Evolutionary conservation across 2,113 vertebrate genomes (phyloP).

Genomic region (Psephotus haematonotus): DNA sequence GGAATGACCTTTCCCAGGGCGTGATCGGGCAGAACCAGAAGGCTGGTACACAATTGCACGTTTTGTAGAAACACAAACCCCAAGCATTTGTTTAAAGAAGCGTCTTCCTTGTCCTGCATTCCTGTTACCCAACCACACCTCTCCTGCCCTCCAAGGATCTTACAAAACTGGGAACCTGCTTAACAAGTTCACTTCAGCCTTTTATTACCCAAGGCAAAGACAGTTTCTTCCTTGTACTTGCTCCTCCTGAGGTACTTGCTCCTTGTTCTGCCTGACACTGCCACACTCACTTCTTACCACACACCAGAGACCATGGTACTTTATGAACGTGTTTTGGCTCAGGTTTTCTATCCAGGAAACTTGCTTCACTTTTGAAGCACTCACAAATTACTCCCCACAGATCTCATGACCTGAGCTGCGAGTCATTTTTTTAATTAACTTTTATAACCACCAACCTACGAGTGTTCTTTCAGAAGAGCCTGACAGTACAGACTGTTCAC

Average conservation of each 20-base stretch:
- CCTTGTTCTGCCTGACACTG: background rate
- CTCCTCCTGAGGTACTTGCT: background rate
- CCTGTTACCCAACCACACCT: constrained; percentile 14
- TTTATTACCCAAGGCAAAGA: background rate
- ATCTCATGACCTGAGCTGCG: background rate
- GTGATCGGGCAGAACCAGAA: background rate
- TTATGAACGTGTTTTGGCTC: background rate
- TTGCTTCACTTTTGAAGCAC: background rate
- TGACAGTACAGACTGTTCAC: rapidly evolving
- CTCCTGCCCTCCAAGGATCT: constrained; percentile 5
- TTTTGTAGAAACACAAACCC: background rate
- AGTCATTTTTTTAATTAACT: background rate
- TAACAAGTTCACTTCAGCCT: constrained; percentile 13
- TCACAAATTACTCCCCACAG: background rate
- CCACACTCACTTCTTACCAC: background rate
- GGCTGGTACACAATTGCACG: rapidly evolving
- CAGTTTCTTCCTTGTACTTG: background rate
- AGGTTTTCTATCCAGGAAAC: background rate
- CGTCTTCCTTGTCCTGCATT: background rate
- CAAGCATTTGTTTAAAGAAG: background rate
- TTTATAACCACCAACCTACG: background rate
- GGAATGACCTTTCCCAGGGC: background rate
- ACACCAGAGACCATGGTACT: background rate
- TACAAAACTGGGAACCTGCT: constrained; percentile 52
- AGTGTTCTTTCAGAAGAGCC: background rate